These are phyloP conservation scores for Cariama cristata DNA, from an alignment of 2,113 vertebrate genomes.

Conservation along the genomic window DNA sequence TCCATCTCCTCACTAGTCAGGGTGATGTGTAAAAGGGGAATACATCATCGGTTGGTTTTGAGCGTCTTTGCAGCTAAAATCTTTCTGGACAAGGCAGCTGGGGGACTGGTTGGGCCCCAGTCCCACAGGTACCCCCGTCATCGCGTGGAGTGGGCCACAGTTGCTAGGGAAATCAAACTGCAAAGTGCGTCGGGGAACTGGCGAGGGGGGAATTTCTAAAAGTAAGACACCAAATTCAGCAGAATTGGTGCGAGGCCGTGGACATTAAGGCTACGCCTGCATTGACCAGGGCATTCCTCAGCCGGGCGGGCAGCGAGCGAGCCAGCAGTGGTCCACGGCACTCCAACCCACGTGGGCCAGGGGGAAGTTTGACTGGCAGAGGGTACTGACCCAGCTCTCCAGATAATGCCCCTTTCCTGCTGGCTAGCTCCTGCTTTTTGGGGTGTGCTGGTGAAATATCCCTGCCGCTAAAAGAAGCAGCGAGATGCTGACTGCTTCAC, in stretches of 20 bases:
- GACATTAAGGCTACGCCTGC: not conserved
- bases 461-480: not conserved
- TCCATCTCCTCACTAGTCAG: not conserved
- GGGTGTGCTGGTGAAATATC: not conserved
- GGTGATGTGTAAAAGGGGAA: not conserved
- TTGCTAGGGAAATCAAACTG: not conserved
- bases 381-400: not conserved
- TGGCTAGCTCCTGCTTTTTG: not conserved
- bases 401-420: not conserved
- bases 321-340: not conserved
- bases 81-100: not conserved
- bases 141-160: not conserved
- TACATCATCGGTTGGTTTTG: not conserved
- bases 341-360: not conserved
- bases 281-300: not conserved
- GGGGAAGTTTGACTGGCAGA: not conserved
- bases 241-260: fast-evolving
- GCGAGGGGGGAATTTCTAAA: not conserved
- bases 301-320: fast-evolving
- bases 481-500: not conserved
- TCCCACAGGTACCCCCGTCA: not conserved
- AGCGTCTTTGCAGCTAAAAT: not conserved
- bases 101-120: not conserved
- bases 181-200: not conserved
- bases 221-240: not conserved